A percentile compares a stretch with the other conserved stretches of the same genome.
Conservation (phyloP, 2,113 vertebrate species). For the Pachypanchax playfairii region DNA sequence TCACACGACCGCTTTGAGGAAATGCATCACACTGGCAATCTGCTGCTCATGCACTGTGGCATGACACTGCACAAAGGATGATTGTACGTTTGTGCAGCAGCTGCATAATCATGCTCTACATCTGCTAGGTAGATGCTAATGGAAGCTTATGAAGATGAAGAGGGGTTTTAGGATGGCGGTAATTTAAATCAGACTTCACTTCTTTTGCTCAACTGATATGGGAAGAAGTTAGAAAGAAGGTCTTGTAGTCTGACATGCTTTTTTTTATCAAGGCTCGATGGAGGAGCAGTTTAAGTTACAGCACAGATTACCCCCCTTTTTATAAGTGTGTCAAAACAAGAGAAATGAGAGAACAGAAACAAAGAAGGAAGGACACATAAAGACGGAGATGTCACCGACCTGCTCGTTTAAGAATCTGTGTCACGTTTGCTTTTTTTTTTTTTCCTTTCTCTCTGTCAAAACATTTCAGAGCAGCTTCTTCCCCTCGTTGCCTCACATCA, state of each 20-base stretch:
- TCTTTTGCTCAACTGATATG: slow-evolving; percentile 10
- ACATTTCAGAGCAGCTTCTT: slow-evolving; percentile 66
- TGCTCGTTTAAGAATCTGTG: slow-evolving; percentile 67
- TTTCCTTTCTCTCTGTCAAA: slow-evolving; percentile 75
- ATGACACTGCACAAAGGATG: slow-evolving; percentile 16
- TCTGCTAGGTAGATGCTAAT: slow-evolving; percentile 19
- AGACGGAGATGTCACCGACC: slow-evolving; percentile 33
- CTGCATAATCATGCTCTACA: not conserved
- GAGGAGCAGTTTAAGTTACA: slow-evolving; percentile 33
- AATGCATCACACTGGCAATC: slow-evolving; percentile 31
- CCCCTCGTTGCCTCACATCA: slow-evolving; percentile 63
- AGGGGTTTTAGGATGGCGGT: slow-evolving; percentile 40
- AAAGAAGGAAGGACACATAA: slow-evolving; percentile 1
- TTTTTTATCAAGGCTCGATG: slow-evolving; percentile 13
- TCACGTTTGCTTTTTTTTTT: slow-evolving; percentile 73
- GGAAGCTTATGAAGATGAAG: slow-evolving; percentile 43
- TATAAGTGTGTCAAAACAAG: slow-evolving; percentile 16
- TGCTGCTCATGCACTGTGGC: not conserved
- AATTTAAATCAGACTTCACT: slow-evolving; percentile 34
- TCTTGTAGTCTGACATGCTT: slow-evolving; percentile 22
- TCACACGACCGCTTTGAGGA: slow-evolving; percentile 36
- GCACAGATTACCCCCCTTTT: slow-evolving; percentile 17
- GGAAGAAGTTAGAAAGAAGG: slow-evolving; percentile 9
- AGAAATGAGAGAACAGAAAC: not conserved
- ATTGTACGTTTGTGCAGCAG: not conserved